Percentiles rank a stretch among this genome's conserved stretches.
These are phyloP conservation scores for Syngnathoides biaculeatus DNA, from an alignment of 2,113 vertebrate genomes.

Conservation along the genomic window DNA sequence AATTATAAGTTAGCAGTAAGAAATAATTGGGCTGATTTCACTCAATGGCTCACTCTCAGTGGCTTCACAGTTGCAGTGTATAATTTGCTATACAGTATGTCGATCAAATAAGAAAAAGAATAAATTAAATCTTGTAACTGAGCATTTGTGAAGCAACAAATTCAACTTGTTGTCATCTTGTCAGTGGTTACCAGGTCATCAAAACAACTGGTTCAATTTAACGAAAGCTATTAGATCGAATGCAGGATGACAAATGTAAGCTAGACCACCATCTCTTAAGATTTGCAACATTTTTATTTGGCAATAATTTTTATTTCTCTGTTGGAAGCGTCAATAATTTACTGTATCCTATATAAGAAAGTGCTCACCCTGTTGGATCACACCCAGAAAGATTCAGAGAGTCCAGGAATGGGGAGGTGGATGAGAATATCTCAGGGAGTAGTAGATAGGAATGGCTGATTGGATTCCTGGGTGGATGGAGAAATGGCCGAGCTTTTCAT, in stretches of 20 bases:
- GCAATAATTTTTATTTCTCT: too few relatives aligned
- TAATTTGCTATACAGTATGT: not conserved
- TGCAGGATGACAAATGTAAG: not conserved
- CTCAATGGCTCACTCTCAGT: too few relatives aligned
- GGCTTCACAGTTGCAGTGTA: not conserved
- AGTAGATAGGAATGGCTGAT: constrained; percentile 55
- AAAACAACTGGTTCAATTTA: not conserved
- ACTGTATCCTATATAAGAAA: constrained; percentile 45
- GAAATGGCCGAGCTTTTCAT: constrained; percentile 10
- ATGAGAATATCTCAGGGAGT: constrained; percentile 37
- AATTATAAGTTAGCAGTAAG: not conserved
- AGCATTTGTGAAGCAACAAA: not conserved
- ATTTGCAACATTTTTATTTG: constrained; percentile 11
- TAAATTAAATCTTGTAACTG: not conserved
- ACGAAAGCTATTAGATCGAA: not conserved
- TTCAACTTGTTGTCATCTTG: not conserved
- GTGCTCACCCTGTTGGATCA: constrained; percentile 47
- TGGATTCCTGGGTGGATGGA: constrained; percentile 20
- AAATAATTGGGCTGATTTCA: not conserved
- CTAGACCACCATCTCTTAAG: constrained; percentile 3
- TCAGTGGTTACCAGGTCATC: not conserved
- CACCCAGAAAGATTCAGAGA: constrained; percentile 37
- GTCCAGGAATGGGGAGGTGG: constrained; percentile 32
- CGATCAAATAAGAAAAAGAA: not conserved
- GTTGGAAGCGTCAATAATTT: too few relatives aligned